Evolutionary conservation across 2,113 vertebrate species (phyloP).

Genomic region (Poeciliopsis turrubarensis): DNA sequence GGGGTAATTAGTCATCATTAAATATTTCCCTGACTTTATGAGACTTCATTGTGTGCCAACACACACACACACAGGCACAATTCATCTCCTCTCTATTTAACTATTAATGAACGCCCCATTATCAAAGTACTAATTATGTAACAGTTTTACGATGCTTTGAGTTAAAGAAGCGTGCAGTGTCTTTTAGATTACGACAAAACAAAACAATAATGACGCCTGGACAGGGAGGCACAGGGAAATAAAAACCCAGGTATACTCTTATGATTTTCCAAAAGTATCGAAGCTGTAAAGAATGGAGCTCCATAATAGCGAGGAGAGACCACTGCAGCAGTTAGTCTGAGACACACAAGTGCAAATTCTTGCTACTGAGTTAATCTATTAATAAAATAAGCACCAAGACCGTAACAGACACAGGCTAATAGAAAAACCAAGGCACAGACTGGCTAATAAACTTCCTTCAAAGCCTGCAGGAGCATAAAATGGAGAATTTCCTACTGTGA

Average conservation of each 20-base stretch:
- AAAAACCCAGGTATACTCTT: too few relatives aligned
- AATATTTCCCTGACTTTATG: constrained; percentile 38
- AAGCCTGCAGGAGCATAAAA: constrained; percentile 33
- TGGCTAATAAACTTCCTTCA: constrained; percentile 30
- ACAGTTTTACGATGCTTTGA: constrained; percentile 36
- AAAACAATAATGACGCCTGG: neutral
- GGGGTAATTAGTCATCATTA: constrained; percentile 71
- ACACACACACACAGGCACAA: neutral
- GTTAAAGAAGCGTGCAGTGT: constrained; percentile 30
- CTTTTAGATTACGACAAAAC: constrained; percentile 21
- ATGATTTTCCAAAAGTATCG: too few relatives aligned
- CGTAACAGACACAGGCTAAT: constrained; percentile 4
- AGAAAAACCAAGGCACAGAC: constrained; percentile 18
- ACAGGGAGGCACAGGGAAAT: neutral
- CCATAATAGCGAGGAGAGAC: constrained; percentile 25
- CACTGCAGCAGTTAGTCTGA: constrained; percentile 13
- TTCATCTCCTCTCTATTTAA: constrained; percentile 29
- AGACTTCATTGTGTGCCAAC: constrained; percentile 23
- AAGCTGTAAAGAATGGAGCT: constrained; percentile 30
- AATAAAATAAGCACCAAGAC: constrained; percentile 9
- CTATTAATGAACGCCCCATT: constrained; percentile 52
- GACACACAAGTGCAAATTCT: neutral
- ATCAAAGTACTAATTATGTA: constrained; percentile 50
- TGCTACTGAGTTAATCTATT: constrained; percentile 13
- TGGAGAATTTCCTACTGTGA: constrained; percentile 20